Conservation (phyloP, 2,888 invertebrate genomes). For the Tolmerus cingulatus region DNA sequence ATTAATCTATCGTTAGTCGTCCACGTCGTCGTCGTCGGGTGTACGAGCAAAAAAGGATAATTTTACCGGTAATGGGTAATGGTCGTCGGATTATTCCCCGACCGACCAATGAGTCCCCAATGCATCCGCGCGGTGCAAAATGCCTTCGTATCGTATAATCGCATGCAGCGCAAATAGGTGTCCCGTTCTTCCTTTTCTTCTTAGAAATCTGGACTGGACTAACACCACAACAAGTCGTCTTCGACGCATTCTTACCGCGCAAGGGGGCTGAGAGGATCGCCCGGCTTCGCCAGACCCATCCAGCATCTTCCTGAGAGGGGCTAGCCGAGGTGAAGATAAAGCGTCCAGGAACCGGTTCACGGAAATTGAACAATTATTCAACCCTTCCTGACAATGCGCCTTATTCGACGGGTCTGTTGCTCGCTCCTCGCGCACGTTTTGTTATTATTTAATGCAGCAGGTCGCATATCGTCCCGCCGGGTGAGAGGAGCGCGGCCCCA, state of each 20-base stretch:
- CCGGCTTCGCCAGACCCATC: background rate
- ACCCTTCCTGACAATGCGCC: slow-evolving; percentile 46
- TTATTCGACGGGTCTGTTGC: slow-evolving; percentile 13
- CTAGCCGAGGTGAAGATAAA: slow-evolving; percentile 12
- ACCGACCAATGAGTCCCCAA: slow-evolving; percentile 40
- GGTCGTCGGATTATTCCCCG: background rate
- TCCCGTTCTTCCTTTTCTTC: background rate
- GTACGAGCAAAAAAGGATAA: background rate
- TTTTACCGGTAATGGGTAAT: background rate
- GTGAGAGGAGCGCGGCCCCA: slow-evolving; percentile 1
- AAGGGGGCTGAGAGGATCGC: background rate
- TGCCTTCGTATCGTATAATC: background rate
- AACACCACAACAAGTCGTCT: background rate
- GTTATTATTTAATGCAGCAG: slow-evolving; percentile 38
- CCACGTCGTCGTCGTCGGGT: background rate
- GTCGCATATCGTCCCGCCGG: slow-evolving; percentile 31
- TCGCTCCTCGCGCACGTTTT: background rate
- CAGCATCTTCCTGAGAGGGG: background rate
- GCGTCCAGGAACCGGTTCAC: slow-evolving; percentile 38
- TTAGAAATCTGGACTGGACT: background rate
- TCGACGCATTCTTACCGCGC: background rate
- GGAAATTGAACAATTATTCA: slow-evolving; percentile 50
- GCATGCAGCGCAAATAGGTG: slow-evolving; percentile 10
- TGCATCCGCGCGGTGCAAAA: slow-evolving; percentile 8
- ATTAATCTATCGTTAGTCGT: slow-evolving; percentile 25